These are phyloP conservation scores for Papilio protenor DNA, from an alignment of 2,888 invertebrate species.

Conservation along the genomic window DNA sequence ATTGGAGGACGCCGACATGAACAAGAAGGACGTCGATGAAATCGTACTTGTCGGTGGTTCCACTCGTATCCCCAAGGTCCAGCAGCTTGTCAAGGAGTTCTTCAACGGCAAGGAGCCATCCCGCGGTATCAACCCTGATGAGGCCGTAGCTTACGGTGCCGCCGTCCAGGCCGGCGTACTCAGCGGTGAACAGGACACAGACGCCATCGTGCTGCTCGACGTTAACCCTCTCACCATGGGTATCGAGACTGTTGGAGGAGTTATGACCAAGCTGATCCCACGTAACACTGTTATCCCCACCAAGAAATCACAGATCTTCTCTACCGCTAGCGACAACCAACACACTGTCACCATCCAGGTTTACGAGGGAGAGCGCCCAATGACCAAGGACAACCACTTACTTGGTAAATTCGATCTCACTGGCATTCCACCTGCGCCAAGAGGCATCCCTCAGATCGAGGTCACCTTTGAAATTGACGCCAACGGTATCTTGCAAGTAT, in stretches of 20 bases:
- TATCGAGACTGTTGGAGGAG: constrained; percentile 99
- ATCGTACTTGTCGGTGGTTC: constrained; percentile 99
- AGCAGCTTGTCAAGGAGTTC: constrained; percentile 96
- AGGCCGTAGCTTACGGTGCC: constrained; percentile 99
- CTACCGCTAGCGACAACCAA: constrained; percentile 99
- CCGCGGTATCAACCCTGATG: constrained; percentile 99
- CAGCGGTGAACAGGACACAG: constrained; percentile 98
- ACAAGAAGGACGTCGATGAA: constrained; percentile 99
- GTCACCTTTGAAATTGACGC: constrained; percentile 98
- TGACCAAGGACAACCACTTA: constrained; percentile 99
- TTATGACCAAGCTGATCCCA: constrained; percentile 99
- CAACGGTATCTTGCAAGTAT: constrained; percentile 97
- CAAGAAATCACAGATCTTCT: constrained; percentile 99
- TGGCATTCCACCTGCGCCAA: constrained; percentile 97
- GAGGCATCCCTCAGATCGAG: constrained; percentile 97
- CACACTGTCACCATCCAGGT: constrained; percentile 99
- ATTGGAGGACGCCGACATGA: constrained; percentile 99
- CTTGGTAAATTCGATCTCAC: constrained; percentile 99
- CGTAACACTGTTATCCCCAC: constrained; percentile 99
- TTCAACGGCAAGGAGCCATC: constrained; percentile 99
- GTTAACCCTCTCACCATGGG: constrained; percentile 99
- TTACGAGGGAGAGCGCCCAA: constrained; percentile 99
- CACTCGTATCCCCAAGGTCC: constrained; percentile 99
- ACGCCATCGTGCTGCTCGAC: constrained; percentile 97
- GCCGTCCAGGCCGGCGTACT: constrained; percentile 99